Base-by-base conservation (phyloP, 2,888 invertebrate genomes). In the Chalcis sispes region DNA sequence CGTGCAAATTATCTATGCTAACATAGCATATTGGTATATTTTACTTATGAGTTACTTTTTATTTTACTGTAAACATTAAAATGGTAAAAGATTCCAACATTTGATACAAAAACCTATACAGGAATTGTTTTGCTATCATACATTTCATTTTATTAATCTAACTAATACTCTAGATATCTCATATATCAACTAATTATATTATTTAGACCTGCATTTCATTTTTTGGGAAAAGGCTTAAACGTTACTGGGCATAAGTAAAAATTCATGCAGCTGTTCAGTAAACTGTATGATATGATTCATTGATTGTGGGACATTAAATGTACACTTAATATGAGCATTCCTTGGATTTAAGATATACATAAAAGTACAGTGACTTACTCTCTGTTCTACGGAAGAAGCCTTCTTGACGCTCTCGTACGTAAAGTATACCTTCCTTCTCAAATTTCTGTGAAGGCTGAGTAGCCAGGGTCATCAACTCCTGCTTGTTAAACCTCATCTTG, bases 371-470 rank as follows among this genome's bases (percentile, higher is more conserved):
- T 69, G 77, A 91, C 92, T 92, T 90, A 97, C 98, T 96, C 93
- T 97, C 97, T 80, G 95, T 93, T 88, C 95, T 93, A 81, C 96
- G 93, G 90, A 98, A 97, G 89, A 97, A 95, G 74, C 96, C 95
- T 87, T 98, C 98, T 85, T 96, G 96, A 80, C 95, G 93, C 88
- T 98, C 97, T 83, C 95, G 94, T 75, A 98, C 92, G 80, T 94
- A 93, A 77, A 98, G 90, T 79, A 95, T 92, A 73, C 98, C 98
- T 90, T 98, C 97, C 85, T 95, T 96, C 88, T 98, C 97, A 89
- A 96, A 97, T 89, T 94, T 95, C 82, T 95, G 94, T 10, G 95
- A 93, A 54, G 95, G 94, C 89, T 97, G 96, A 72, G 94, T 94
- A 78, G 97, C 97, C 88, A 98, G 90, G 72, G 94, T 93, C 81